Evolutionary conservation across 2,888 invertebrate genomes (phyloP).

Genomic region (Dicyrtoma fusca): DNA sequence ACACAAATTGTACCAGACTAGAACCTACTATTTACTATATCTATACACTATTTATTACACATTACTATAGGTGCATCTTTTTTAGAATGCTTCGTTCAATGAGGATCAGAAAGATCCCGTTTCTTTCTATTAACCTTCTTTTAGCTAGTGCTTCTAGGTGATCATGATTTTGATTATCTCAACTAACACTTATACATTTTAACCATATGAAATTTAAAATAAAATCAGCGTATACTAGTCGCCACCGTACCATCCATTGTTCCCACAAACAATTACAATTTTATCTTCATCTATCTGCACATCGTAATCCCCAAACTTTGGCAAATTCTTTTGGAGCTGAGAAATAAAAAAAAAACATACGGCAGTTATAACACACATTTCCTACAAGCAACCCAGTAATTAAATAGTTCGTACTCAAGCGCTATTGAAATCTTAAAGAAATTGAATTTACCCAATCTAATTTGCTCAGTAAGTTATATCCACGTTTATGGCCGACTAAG

Average conservation of each 20-base stretch:
- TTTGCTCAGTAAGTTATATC: background rate
- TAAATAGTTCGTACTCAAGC: too few relatives aligned
- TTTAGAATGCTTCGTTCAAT: too few relatives aligned
- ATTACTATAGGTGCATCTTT: too few relatives aligned
- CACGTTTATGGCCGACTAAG: slow-evolving; percentile 15
- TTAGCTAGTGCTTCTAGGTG: too few relatives aligned
- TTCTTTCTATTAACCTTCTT: background rate
- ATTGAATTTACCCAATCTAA: slow-evolving; percentile 8
- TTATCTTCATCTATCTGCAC: slow-evolving; percentile 7
- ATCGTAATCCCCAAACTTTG: slow-evolving; percentile 37
- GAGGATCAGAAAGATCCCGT: background rate
- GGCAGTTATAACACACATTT: too few relatives aligned
- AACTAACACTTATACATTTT: too few relatives aligned
- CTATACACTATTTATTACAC: too few relatives aligned
- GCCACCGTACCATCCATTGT: slow-evolving; percentile 22
- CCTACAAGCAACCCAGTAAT: too few relatives aligned
- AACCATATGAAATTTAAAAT: background rate
- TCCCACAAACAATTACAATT: slow-evolving; percentile 31
- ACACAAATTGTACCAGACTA: too few relatives aligned
- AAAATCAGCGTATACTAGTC: background rate
- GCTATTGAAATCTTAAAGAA: too few relatives aligned
- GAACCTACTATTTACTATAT: too few relatives aligned
- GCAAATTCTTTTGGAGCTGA: slow-evolving; percentile 29
- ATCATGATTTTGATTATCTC: too few relatives aligned
- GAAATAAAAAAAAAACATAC: background rate